Percentiles rank a stretch among this genome's conserved stretches.
These are phyloP conservation scores for Channa argus DNA, from an alignment of 2,113 vertebrate genomes.

Conservation along the genomic window DNA sequence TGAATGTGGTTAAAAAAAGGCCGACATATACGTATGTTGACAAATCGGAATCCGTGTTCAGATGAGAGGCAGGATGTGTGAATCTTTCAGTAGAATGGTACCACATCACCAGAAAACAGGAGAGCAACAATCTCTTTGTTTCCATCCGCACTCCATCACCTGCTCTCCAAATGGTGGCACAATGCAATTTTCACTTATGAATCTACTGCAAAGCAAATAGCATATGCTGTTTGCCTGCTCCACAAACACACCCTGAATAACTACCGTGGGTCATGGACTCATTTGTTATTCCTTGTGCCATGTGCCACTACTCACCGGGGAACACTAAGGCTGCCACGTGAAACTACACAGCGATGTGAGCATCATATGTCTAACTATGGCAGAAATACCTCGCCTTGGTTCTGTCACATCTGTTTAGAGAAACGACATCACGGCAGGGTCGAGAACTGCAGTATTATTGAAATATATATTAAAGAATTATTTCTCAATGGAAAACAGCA, in stretches of 20 bases:
- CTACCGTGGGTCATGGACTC: constrained; percentile 73
- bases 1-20: constrained; percentile 25
- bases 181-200: constrained; percentile 80
- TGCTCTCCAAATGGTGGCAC: constrained; percentile 74
- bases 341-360: constrained; percentile 48
- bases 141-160: constrained; percentile 69
- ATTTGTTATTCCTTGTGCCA: constrained; percentile 80
- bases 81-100: constrained; percentile 45
- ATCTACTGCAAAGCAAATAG: constrained; percentile 76
- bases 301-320: constrained; percentile 75
- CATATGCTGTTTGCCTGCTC: constrained; percentile 64
- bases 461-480: constrained; percentile 82
- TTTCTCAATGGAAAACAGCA: constrained; percentile 79
- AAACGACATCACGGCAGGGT: constrained; percentile 51
- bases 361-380: constrained; percentile 65
- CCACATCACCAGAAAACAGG: constrained; percentile 54
- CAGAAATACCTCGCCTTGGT: constrained; percentile 56
- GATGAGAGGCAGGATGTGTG: constrained; percentile 66
- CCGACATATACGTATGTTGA: constrained; percentile 34
- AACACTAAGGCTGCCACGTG: constrained; percentile 65
- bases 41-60: constrained; percentile 36
- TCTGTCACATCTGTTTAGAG: constrained; percentile 39
- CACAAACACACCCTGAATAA: constrained; percentile 75
- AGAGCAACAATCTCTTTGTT: constrained; percentile 67
- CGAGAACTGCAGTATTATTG: constrained; percentile 69